Conservation (phyloP, 2,888 invertebrate species). For the Barypeithes pellucidus region DNA sequence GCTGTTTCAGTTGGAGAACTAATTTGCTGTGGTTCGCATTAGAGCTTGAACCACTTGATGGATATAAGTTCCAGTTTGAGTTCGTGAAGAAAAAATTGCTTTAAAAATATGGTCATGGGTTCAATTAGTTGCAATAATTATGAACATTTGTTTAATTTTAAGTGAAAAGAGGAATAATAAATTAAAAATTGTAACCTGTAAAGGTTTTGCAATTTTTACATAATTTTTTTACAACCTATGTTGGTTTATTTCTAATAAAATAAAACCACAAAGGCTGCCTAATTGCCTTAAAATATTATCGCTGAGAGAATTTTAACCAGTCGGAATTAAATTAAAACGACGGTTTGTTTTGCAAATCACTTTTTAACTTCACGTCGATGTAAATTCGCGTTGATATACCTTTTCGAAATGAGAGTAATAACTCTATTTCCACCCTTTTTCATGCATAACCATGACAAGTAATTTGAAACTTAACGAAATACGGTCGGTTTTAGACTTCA, state of each 20-base stretch:
- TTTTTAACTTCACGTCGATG: constrained; percentile 23
- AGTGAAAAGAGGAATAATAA: too few species aligned
- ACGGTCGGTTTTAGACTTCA: constrained; percentile 21
- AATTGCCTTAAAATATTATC: constrained; percentile 21
- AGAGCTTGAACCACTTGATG: too few species aligned
- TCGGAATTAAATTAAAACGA: constrained; percentile 11
- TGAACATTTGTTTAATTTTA: too few species aligned
- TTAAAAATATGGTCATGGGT: too few species aligned
- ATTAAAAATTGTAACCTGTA: too few species aligned
- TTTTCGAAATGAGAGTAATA: constrained; percentile 26
- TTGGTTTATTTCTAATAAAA: not conserved
- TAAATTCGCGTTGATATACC: constrained; percentile 21
- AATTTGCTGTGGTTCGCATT: too few species aligned
- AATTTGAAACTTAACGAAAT: constrained; percentile 22
- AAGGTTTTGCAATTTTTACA: too few species aligned
- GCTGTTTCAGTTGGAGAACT: too few species aligned
- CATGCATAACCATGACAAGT: constrained; percentile 31
- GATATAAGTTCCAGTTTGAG: too few species aligned
- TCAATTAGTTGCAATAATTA: too few species aligned
- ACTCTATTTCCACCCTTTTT: constrained; percentile 28
- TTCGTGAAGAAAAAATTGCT: too few species aligned
- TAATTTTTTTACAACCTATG: not conserved
- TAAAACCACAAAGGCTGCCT: not conserved
- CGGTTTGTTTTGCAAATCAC: constrained; percentile 27
- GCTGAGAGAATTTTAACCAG: not conserved